Conservation (phyloP, 2,113 vertebrate genomes). For the Prunella fulvescens region DNA sequence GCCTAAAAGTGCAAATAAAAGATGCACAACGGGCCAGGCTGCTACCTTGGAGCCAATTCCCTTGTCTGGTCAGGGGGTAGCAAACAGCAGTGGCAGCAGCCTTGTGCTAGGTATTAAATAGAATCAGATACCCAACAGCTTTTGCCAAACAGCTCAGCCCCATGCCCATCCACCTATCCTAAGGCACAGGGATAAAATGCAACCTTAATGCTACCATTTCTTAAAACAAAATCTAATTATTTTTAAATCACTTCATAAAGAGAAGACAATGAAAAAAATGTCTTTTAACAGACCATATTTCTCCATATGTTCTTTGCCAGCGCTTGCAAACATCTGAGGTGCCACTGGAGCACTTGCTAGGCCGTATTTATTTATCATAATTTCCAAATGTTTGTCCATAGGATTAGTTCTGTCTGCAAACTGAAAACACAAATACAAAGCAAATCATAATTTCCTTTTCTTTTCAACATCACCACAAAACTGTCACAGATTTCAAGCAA, state of each 20-base stretch:
- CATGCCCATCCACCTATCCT: neutral
- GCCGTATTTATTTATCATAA: slow-evolving; percentile 83
- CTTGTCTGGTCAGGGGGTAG: neutral
- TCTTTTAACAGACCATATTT: slow-evolving; percentile 83
- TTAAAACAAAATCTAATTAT: neutral
- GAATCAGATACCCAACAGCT: neutral
- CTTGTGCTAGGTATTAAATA: neutral
- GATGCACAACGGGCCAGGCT: neutral
- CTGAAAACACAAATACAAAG: neutral
- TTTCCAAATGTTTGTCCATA: slow-evolving; percentile 87
- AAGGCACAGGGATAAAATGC: neutral
- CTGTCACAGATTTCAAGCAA: neutral
- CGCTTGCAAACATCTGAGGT: slow-evolving; percentile 87
- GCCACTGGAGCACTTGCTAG: slow-evolving; percentile 74
- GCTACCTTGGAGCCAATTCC: neutral
- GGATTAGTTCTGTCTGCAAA: slow-evolving; percentile 77
- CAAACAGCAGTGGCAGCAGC: neutral
- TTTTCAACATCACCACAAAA: neutral
- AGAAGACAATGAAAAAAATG: neutral
- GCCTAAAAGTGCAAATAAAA: neutral
- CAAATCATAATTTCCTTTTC: neutral
- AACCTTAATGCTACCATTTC: neutral
- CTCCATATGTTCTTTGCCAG: slow-evolving; percentile 93
- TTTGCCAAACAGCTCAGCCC: neutral
- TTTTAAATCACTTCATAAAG: neutral